Conservation (phyloP, 2,888 invertebrate species). For the Meiosimyza decipiens region DNA sequence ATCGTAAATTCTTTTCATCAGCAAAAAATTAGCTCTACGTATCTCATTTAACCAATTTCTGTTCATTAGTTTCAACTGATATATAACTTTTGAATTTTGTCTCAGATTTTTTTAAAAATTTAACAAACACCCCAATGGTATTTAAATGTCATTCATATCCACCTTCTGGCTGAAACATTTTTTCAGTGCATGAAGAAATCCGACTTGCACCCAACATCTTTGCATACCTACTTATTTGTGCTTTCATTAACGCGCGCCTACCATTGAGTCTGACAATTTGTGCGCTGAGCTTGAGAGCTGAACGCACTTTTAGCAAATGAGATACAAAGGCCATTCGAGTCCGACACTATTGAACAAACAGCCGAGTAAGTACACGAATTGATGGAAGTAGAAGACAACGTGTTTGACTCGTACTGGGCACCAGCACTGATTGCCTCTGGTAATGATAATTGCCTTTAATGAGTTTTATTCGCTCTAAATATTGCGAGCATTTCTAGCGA, state of each 20-base stretch:
- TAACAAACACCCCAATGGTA: no score
- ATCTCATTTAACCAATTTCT: no score
- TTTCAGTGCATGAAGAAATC: no score
- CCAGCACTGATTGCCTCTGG: constrained; percentile 30
- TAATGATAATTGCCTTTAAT: constrained; percentile 34
- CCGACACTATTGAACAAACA: background rate
- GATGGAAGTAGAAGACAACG: background rate
- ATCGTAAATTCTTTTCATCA: no score
- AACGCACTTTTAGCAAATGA: background rate
- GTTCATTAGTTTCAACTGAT: no score
- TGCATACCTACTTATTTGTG: background rate
- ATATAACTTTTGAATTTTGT: no score
- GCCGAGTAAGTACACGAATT: background rate
- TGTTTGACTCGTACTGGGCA: constrained; percentile 1
- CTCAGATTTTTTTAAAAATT: no score
- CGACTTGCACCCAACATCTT: no score
- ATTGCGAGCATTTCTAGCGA: constrained; percentile 24
- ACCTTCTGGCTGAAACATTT: no score
- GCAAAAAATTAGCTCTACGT: no score
- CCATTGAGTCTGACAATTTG: constrained; percentile 9
- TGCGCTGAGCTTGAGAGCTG: background rate
- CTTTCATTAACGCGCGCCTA: constrained; percentile 20
- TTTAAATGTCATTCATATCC: no score
- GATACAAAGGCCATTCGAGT: background rate
- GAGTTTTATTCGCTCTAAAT: constrained; percentile 30